A percentile compares a stretch with the other conserved stretches of the same genome.
These are phyloP conservation scores for Pseudorhiza aurosa DNA, from an alignment of 30 jellyfish, hydroid and myxozoan species.

Conservation along the genomic window DNA sequence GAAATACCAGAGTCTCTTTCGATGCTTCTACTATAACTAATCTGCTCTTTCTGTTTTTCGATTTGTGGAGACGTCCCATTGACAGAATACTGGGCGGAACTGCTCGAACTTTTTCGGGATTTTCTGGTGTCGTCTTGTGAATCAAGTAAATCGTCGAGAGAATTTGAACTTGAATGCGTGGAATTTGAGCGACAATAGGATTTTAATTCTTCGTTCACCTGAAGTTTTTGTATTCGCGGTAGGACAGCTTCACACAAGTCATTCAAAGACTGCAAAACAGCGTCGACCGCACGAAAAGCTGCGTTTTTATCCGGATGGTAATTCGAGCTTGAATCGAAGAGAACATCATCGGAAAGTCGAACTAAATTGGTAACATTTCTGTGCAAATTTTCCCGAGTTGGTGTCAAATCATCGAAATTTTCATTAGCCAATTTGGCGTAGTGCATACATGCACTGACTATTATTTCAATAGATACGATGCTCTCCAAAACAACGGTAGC, in stretches of 20 bases:
- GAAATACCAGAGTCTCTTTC: conserved; percentile 83
- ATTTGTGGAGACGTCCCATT: conserved; percentile 26
- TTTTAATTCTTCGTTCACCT: conserved; percentile 85
- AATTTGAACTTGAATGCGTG: conserved; percentile 79
- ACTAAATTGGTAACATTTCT: conserved; percentile 88
- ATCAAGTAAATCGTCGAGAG: conserved; percentile 89
- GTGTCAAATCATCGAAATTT: conserved; percentile 71
- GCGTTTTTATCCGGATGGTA: conserved; percentile 79
- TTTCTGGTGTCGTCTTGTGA: conserved; percentile 62
- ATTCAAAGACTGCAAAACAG: conserved; percentile 78
- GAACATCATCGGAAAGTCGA: conserved; percentile 94
- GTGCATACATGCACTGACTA: conserved; percentile 74
- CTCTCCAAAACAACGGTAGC: conserved; percentile 97
- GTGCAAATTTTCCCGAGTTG: conserved; percentile 80
- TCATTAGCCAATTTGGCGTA: conserved; percentile 71
- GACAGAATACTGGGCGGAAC: conserved; percentile 17
- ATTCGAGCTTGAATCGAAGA: conserved; percentile 90
- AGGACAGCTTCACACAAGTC: conserved; percentile 81
- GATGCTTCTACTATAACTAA: conserved; percentile 8
- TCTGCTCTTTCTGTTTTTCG: background rate
- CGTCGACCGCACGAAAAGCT: conserved; percentile 95
- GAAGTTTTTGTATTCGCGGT: conserved; percentile 87
- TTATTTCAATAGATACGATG: conserved; percentile 82
- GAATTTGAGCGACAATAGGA: conserved; percentile 74
- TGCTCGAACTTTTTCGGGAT: conserved; percentile 54